Base-by-base conservation (phyloP, 2,888 invertebrate genomes). In the Amphipoea oculea region DNA sequence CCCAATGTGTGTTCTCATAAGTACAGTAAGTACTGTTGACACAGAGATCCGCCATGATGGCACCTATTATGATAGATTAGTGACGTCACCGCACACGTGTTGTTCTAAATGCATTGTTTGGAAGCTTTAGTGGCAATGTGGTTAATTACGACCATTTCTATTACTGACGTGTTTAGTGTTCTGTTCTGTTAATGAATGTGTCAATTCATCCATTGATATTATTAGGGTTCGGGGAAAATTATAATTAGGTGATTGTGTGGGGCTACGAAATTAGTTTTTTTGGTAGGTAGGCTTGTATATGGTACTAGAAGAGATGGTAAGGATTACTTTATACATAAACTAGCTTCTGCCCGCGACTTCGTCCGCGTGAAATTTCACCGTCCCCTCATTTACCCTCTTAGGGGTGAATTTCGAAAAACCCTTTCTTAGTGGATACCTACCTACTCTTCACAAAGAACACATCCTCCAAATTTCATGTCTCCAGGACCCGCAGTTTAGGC, bases 61-160 rank as follows among this genome's bases (percentile, higher is more conserved):
- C 77, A 87, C 85, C 74, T 87, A 48, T 9, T 63, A 9, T 48
- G 7, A 14, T 17, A 45, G 68, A 11, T 40, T 2, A n/a, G 45
- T 87, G 88, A 89, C 89, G 89, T 87, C 88, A 89, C 12, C 5
- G 11, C 42, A 81, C 87, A 88, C 89, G 87, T 87, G 87, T 65
- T 48, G 73, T 68, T 57, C 67, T 66, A 62, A 71, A 76, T 86
- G 86, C 86, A 86, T 81, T 85, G 86, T 87, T 85, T 75, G 88
- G 69, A 68, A 63, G 67, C 42, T 20, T 36, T 36, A 60, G n/a
- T 76, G 69, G 75, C 78, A 79, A 72, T 76, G 86, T 85, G 5
- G 69, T 67, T 66, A 87, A 78, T 85, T 73, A 65, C 40, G 45
- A 73, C 51, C 14, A 78, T 62, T 66, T 74, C 68, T 75, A 83